Evolutionary conservation across 2,797 vertebrate species (phyloP), one percentile per base, ranked within the genome.

Genomic region (Lepilemur ruficaudatus): DNA sequence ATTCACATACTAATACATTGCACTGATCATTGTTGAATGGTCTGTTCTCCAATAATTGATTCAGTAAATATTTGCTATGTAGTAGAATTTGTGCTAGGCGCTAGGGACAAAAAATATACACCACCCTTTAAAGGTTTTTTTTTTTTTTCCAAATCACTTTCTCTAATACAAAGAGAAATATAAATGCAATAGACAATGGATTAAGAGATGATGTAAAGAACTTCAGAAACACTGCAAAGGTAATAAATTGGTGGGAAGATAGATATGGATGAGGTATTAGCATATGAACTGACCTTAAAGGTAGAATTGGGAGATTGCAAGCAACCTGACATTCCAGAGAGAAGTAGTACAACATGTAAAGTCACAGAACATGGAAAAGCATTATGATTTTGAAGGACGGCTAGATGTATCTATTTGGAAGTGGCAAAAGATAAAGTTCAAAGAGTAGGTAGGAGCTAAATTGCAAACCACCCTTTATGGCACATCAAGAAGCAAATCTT

Each of bases 91-190:
- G n/a, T 55, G 14, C 35, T 52, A 65, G 41, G 17, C 8, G 22
- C 23, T 57, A 4, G 48, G 30, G 38, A n/a, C 22, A 85, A 72
- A 81, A 87, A 87, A 76, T 13, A 57, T 41, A 32, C 2, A 0
- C 11, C 7, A 52, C 43, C 14, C 80, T 90, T 89, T 57, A 32
- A 96, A 78, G 11, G 67, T 9, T 46, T 22, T 38, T 70, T 43
- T 25, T 38, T 48, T 70, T 91, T 41, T 23, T n/a, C 4, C 75
- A 69, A 75, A 9, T 23, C 9, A 79, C 5, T 82, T 86, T 69
- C 52, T 79, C 14, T 76, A 67, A 89, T 59, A 52, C 70, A 30
- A 93, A 96, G 61, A 82, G 7, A 88, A 94, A 65, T 92, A 20
- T 46, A 73, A 69, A 81, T 8, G 9, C 12, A 88, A 57, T 57